Evolutionary conservation across 1,140 invertebrate species (phyloP), one percentile per base, ranked within the genome.

Genomic region (Manduca sexta): DNA sequence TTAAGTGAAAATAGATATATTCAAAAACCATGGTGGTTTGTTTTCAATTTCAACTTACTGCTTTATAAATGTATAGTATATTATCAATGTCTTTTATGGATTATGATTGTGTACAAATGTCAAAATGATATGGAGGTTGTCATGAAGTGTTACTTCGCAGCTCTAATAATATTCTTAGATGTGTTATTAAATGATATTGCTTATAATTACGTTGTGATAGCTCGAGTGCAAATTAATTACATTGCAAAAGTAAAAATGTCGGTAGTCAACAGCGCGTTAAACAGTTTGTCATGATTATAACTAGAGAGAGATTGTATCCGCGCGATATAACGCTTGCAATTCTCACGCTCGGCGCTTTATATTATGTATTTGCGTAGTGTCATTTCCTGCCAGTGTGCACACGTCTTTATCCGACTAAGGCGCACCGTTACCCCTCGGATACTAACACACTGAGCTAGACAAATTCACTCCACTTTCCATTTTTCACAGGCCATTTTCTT

Each of bases 381-480:
- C 56, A 67, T 65, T 74, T 68, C 61, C 60, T 64, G 47, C 18
- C 37, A 37, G 48, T 60, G 39, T 55, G 40, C 45, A 40, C 46
- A 46, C 39, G 51, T 44, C 47, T 56, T 61, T 69, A 69, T 65
- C 56, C 47, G 54, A 62, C 56, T 49, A 64, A 67, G 60, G 52
- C 49, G 61, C 53, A 63, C 67, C 67, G 75, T 74, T 74, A 74
- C 56, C 54, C 53, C 49, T 62, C 59, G 56, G 60, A 64, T 58
- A 65, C 58, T 67, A 73, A 73, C 70, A 74, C 56, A 74, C 62
- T 76, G 66, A 61, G 59, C 63, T 77, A 71, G 66, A 81, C 74
- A 68, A 79, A 77, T 77, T 78, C 57, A 79, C 69, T 77, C 70
- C 74, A 81, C 79, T 83, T 83, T 84, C 80, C 74, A 84, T 81